phyloP scores from a whole-genome alignment of 2,113 vertebrate genomes.

The Eptesicus fuscus region DNA sequence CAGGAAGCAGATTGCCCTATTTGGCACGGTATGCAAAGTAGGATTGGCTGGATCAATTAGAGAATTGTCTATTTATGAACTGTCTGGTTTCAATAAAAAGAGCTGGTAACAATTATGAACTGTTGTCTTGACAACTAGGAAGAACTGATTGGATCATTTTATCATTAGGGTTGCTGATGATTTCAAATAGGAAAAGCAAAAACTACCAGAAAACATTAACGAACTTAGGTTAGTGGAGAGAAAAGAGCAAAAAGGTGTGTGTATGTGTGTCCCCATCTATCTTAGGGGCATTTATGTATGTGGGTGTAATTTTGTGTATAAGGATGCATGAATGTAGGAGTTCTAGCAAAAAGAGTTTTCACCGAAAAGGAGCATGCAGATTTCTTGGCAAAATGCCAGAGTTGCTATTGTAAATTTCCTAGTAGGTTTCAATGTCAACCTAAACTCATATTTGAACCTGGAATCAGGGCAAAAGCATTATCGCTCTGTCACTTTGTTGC shows the following conservation, averaged over 20 bases:
- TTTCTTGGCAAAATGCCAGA: slow-evolving; percentile 85
- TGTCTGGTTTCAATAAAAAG: slow-evolving; percentile 84
- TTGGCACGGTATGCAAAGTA: slow-evolving; percentile 82
- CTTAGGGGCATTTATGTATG: background rate
- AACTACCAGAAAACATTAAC: slow-evolving; percentile 79
- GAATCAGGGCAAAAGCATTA: slow-evolving; percentile 94
- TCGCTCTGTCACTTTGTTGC: slow-evolving; percentile 91
- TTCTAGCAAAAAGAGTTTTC: slow-evolving; percentile 70
- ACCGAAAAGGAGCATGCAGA: slow-evolving; percentile 77
- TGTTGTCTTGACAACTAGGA: slow-evolving; percentile 88
- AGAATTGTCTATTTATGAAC: slow-evolving; percentile 88
- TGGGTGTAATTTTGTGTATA: background rate
- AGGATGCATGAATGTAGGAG: slow-evolving; percentile 43
- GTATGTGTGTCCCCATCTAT: background rate
- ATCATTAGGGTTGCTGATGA: slow-evolving; percentile 83
- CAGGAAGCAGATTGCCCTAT: slow-evolving; percentile 77
- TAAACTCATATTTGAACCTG: slow-evolving; percentile 90
- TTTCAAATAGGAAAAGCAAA: slow-evolving; percentile 80
- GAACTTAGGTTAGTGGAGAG: slow-evolving; percentile 69
- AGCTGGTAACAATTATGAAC: slow-evolving; percentile 85
- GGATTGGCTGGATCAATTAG: slow-evolving; percentile 85
- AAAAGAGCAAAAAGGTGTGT: background rate
- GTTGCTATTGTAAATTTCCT: slow-evolving; percentile 86
- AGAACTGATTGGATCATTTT: slow-evolving; percentile 86
- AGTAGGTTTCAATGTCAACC: slow-evolving; percentile 84